A percentile compares a stretch with the other conserved stretches of the same genome.
Conservation (phyloP, 35 echinoderm and acorn worm species). For the Ophioderma brevispina region DNA sequence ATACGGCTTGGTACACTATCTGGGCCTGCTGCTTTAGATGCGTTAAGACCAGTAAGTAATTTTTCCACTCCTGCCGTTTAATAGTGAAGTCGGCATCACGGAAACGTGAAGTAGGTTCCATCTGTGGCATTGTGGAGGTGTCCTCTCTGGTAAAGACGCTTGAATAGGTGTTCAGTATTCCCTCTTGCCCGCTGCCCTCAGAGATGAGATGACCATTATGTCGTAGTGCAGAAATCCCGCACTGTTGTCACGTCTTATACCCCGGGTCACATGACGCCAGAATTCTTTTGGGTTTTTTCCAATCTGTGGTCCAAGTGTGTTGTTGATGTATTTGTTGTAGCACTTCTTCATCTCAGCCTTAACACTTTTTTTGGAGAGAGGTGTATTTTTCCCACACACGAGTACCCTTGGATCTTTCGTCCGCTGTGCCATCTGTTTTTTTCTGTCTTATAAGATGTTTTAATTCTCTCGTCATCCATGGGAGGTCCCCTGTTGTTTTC, state of each 20-base stretch:
- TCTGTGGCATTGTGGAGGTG: background rate
- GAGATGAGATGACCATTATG: slow-evolving; percentile 24
- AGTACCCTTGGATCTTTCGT: background rate
- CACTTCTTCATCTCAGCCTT: slow-evolving; percentile 19
- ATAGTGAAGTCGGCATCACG: slow-evolving; percentile 19
- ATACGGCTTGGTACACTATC: slow-evolving; percentile 45
- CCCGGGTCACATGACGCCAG: background rate
- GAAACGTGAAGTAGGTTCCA: background rate
- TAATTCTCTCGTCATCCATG: slow-evolving; percentile 45
- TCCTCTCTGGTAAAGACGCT: slow-evolving; percentile 50
- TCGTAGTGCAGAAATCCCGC: background rate
- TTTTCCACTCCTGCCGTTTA: slow-evolving; percentile 24
- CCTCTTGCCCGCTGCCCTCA: background rate
- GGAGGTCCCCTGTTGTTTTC: slow-evolving; percentile 14
- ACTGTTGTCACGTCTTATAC: slow-evolving; percentile 5
- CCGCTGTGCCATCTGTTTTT: slow-evolving; percentile 44
- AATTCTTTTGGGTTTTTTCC: slow-evolving; percentile 24
- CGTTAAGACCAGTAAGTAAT: background rate
- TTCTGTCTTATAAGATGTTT: slow-evolving; percentile 23
- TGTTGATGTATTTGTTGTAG: slow-evolving; percentile 37
- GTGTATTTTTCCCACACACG: slow-evolving; percentile 44
- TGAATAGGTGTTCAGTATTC: slow-evolving; percentile 42
- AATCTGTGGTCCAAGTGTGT: slow-evolving; percentile 17
- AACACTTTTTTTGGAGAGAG: no score
- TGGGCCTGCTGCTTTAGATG: slow-evolving; percentile 39